Evolutionary conservation across 2,888 invertebrate species (phyloP).

Genomic region (Noctua pronuba): DNA sequence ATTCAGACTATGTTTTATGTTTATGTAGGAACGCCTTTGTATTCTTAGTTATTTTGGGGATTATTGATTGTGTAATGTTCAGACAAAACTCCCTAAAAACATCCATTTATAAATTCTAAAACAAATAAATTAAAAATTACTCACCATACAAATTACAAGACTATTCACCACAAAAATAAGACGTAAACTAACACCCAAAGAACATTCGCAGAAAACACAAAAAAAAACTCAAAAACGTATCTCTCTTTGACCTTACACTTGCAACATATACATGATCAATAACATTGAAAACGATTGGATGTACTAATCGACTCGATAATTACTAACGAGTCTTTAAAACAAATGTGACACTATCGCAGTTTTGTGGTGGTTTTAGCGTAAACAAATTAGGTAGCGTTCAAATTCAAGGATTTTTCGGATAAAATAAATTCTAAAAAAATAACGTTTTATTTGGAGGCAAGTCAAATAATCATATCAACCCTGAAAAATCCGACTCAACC

Average conservation of each 20-base stretch:
- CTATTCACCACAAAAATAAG: conserved; percentile 13
- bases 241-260: background rate
- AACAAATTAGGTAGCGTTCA: background rate
- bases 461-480: background rate
- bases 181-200: conserved; percentile 1
- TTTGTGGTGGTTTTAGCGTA: background rate
- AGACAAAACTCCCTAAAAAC: background rate
- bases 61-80: background rate
- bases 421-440: background rate
- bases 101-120: background rate
- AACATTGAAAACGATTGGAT: conserved; percentile 26
- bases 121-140: background rate
- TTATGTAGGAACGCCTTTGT: background rate
- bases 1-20: background rate
- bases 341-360: background rate
- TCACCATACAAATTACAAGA: conserved; percentile 13
- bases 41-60: background rate
- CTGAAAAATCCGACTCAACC: too few relatives aligned
- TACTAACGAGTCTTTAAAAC: background rate
- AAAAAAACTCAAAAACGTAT: background rate
- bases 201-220: background rate
- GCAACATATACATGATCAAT: background rate
- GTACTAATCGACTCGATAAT: background rate
- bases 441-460: background rate
- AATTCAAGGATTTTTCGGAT: background rate